Evolutionary conservation across 1,140 invertebrate genomes (phyloP).

Genomic region (Sweltsa coloradensis): DNA sequence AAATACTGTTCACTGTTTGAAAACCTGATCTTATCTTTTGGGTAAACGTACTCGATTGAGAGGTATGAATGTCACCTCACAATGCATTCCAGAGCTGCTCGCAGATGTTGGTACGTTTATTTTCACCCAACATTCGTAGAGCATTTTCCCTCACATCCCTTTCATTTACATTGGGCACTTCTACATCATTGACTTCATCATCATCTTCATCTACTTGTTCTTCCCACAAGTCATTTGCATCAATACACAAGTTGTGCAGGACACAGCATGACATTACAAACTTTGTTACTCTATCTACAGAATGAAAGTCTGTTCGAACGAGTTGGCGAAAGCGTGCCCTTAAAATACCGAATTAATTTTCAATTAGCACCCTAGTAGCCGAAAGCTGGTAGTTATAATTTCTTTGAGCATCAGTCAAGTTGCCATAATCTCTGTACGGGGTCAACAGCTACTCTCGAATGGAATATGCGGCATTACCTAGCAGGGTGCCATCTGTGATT

Average conservation of each 20-base stretch:
- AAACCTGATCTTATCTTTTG: too few relatives aligned
- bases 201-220: neutral
- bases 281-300: constrained; percentile 19
- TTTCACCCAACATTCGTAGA: too few relatives aligned
- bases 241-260: constrained; percentile 26
- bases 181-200: constrained; percentile 1
- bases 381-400: constrained; percentile 22
- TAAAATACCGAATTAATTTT: constrained; percentile 24
- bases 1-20: too few relatives aligned
- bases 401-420: constrained; percentile 20
- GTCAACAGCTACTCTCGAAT: constrained; percentile 21
- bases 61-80: too few relatives aligned
- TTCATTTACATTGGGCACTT: neutral
- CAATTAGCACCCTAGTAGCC: constrained; percentile 22
- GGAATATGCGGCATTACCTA: constrained; percentile 28
- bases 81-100: too few relatives aligned
- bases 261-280: constrained; percentile 25
- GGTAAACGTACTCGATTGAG: too few relatives aligned
- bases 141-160: constrained; percentile 2
- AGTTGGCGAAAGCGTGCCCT: constrained; percentile 26
- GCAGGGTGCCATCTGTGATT: constrained; percentile 18
- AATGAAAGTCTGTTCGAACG: constrained; percentile 18
- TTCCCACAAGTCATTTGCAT: constrained; percentile 13
- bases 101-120: too few relatives aligned
- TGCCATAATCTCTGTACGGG: constrained; percentile 24